Evolutionary conservation across 1,140 invertebrate species (phyloP), one percentile per base, ranked within the genome.

Genomic region (Polyergus mexicanus): DNA sequence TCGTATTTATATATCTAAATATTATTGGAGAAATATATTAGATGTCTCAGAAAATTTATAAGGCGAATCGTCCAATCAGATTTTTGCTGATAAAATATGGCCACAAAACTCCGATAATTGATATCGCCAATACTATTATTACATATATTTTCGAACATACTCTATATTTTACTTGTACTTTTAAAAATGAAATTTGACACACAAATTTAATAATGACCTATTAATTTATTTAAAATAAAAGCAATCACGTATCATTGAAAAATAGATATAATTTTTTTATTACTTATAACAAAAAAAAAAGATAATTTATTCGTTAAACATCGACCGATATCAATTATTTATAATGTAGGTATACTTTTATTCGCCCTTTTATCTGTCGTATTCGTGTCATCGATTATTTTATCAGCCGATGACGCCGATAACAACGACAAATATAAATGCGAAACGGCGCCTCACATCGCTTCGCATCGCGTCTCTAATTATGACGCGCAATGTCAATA

Each of bases 401-500:
- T 83, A 83, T 83, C 72, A 60, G 8, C 6, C 28, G 66, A 60
- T 32, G 51, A 19, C 35, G 32, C 38, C 38, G 78, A 83, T 83
- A 83, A 72, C n/a, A n/a, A 22, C 38, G 25, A 38, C 54, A 69
- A 68, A 62, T 83, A 74, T 74, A 68, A 74, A 83, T 83, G 38
- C 28, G 68, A 62, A 81, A 44, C 51, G 51, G 25, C 35, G 66
- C 25, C 19, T 66, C 7, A 1, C 41, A 60, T 32, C 62, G 47
- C 44, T 25, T 78, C 77, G 32, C 51, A 13, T 41, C 66, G 54
- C 54, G 66, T 81, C 66, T 71, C 68, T 54, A 83, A 83, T 83
- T 83, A 83, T 56, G 68, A 41, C 54, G 68, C 68, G 78, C 78
- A 74, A 44, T 83, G 78, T 83, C 78, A 83, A 74, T 83, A 83